Conservation (phyloP, 2,797 vertebrate species). For the Sciaenops ocellatus region DNA sequence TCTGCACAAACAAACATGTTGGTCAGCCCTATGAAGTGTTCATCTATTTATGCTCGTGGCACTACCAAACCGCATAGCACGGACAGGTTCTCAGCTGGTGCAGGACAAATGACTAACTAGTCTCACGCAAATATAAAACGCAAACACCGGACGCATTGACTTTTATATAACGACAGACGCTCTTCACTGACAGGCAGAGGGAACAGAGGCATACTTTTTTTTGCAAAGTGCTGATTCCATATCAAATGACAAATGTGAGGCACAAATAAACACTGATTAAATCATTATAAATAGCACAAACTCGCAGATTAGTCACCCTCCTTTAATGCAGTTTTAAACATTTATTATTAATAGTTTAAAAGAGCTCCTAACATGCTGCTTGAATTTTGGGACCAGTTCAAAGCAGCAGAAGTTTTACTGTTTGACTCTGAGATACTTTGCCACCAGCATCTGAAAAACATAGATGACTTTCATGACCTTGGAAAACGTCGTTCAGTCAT, state of each 20-base stretch:
- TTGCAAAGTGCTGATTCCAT: constrained; percentile 15
- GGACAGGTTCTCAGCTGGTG: constrained; percentile 63
- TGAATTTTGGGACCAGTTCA: neutral
- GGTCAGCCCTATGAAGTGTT: constrained; percentile 48
- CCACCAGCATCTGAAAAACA: constrained; percentile 25
- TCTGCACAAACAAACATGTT: constrained; percentile 67
- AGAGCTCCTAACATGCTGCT: constrained; percentile 1
- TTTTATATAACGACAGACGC: constrained; percentile 16
- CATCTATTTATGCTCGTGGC: constrained; percentile 60
- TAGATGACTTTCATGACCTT: constrained; percentile 15
- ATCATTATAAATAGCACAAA: constrained; percentile 14
- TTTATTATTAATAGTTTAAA: neutral
- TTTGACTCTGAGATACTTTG: constrained; percentile 12
- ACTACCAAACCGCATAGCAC: constrained; percentile 37
- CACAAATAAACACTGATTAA: constrained; percentile 18
- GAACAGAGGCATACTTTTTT: constrained; percentile 19
- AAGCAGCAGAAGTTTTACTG: constrained; percentile 10
- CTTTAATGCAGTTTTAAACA: neutral
- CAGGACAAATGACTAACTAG: constrained; percentile 50
- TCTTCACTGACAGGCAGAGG: neutral
- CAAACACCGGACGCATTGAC: constrained; percentile 16
- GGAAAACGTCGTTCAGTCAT: constrained; percentile 24
- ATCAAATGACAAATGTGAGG: constrained; percentile 39
- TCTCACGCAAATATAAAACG: constrained; percentile 40
- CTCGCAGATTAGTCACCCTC: neutral